These are phyloP conservation scores for Hydropsyche tenuis DNA, from an alignment of 1,140 invertebrate genomes.

Conservation along the genomic window DNA sequence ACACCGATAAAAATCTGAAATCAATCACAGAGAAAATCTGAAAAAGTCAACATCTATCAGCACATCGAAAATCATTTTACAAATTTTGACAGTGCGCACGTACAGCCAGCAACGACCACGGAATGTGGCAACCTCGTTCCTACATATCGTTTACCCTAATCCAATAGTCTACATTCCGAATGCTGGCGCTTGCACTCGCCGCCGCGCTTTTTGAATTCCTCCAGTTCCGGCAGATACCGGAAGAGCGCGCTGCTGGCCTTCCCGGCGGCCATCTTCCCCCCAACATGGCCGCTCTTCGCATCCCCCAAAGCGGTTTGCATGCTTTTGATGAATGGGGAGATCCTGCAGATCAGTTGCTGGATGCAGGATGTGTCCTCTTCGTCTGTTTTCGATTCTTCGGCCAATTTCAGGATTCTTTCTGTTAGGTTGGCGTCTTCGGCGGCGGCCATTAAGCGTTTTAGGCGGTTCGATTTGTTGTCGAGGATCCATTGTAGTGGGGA, in stretches of 20 bases:
- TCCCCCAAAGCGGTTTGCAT: slow-evolving; percentile 70
- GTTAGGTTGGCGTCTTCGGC: slow-evolving; percentile 69
- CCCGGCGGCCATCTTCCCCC: slow-evolving; percentile 30
- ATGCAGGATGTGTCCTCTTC: slow-evolving; percentile 72
- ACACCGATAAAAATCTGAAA: too few relatives aligned
- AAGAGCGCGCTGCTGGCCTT: slow-evolving; percentile 59
- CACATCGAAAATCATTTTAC: neutral
- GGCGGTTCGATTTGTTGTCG: slow-evolving; percentile 57
- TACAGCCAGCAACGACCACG: neutral
- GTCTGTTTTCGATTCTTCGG: slow-evolving; percentile 61
- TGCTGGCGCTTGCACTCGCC: slow-evolving; percentile 71
- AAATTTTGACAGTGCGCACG: neutral
- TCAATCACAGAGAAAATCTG: too few relatives aligned
- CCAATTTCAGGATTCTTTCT: slow-evolving; percentile 66
- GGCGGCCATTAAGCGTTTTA: slow-evolving; percentile 64
- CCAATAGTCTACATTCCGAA: slow-evolving; percentile 57
- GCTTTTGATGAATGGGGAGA: slow-evolving; percentile 73
- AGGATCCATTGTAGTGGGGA: slow-evolving; percentile 63
- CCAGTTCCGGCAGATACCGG: slow-evolving; percentile 68
- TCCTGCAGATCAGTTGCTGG: slow-evolving; percentile 77
- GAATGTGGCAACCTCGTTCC: neutral
- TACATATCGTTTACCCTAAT: slow-evolving; percentile 38
- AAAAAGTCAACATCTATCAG: neutral
- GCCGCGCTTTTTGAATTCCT: slow-evolving; percentile 68
- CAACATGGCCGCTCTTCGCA: slow-evolving; percentile 45